Percentiles rank a stretch among this genome's conserved stretches.
These are phyloP conservation scores for Formica aserva DNA, from an alignment of 2,888 invertebrate species.

Conservation along the genomic window DNA sequence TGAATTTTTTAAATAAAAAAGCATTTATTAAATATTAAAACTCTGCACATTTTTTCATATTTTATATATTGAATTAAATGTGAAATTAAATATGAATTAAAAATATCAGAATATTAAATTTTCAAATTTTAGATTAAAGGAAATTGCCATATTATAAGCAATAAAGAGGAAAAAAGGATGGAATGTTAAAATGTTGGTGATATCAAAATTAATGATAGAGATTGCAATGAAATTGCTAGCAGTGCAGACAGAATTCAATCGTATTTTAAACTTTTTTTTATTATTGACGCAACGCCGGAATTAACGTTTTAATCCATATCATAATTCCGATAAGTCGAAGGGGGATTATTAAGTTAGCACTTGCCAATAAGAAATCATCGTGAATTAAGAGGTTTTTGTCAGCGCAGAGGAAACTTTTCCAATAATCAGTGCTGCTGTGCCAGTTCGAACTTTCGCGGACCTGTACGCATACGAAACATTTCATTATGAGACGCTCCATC, in stretches of 20 bases:
- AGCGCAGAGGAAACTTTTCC: slow-evolving; percentile 36
- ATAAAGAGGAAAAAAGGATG: neutral
- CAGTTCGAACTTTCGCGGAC: slow-evolving; percentile 25
- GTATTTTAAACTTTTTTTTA: neutral
- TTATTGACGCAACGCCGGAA: neutral
- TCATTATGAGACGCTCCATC: slow-evolving; percentile 33
- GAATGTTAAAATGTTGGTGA: neutral
- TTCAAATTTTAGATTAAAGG: neutral
- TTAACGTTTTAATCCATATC: slow-evolving; percentile 19
- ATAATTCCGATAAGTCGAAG: slow-evolving; percentile 4
- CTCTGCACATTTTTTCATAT: neutral
- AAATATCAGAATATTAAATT: neutral
- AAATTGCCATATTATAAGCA: neutral
- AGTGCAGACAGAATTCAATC: neutral
- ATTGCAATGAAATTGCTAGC: neutral
- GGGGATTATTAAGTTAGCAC: slow-evolving; percentile 27
- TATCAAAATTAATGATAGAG: neutral
- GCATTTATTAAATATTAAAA: neutral
- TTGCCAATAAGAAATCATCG: slow-evolving; percentile 36
- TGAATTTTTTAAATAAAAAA: slow-evolving; percentile 8
- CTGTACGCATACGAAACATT: slow-evolving; percentile 42
- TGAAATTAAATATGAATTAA: neutral
- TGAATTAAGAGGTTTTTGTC: slow-evolving; percentile 44
- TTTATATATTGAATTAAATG: neutral
- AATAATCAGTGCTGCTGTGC: slow-evolving; percentile 19